Evolutionary conservation across 2,797 vertebrate species (phyloP).

Genomic region (Acrocephalus scirpaceus): DNA sequence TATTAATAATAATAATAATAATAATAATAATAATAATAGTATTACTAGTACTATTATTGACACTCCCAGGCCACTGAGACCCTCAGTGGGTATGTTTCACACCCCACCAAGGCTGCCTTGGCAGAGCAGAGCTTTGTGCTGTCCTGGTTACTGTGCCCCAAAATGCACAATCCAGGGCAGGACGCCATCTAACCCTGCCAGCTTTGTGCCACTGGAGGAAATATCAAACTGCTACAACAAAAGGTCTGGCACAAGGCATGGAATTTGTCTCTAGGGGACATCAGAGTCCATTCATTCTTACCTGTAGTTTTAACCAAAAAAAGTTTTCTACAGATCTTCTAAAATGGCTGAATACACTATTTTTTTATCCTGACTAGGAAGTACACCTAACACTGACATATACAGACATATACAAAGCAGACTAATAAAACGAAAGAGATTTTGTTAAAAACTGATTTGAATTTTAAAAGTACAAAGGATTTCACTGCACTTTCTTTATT

Average conservation of each 20-base stretch:
- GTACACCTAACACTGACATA: fast-evolving
- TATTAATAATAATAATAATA: no score
- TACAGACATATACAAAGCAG: background rate
- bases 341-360: background rate
- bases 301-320: background rate
- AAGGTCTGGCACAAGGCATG: background rate
- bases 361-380: background rate
- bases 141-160: background rate
- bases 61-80: background rate
- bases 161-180: background rate
- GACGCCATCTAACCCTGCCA: background rate
- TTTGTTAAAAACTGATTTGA: background rate
- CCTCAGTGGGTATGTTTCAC: background rate
- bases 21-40: no score
- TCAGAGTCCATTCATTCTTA: background rate
- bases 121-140: background rate
- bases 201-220: background rate
- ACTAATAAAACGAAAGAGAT: background rate
- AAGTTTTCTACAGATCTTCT: background rate
- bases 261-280: background rate
- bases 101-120: background rate
- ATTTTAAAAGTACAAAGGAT: background rate
- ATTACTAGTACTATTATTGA: background rate
- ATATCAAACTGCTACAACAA: background rate
- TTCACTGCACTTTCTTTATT: background rate